phyloP scores from a whole-genome alignment of 2,113 vertebrate species.

The Pseudolaguvia tuberculata region DNA sequence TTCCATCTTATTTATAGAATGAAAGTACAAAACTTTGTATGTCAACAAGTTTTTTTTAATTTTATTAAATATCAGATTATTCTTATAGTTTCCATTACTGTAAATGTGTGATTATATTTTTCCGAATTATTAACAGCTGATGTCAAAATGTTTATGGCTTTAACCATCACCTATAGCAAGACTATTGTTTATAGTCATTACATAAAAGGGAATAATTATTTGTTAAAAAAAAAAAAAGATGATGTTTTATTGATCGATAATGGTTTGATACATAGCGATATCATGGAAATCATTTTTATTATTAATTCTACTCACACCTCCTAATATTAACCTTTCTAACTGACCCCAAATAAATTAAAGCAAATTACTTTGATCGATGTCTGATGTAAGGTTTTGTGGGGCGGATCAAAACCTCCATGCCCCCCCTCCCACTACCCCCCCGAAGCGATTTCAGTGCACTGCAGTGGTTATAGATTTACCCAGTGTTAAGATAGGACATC shows the following conservation, averaged over 20 bases:
- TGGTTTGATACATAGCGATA: too few relatives aligned
- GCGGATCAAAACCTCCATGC: conserved; percentile 15
- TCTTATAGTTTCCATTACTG: not conserved
- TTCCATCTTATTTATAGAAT: conserved; percentile 46
- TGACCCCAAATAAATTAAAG: not conserved
- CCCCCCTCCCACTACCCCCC: too few relatives aligned
- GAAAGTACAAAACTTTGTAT: not conserved
- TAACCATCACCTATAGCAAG: not conserved
- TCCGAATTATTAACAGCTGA: not conserved
- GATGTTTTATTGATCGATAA: too few relatives aligned
- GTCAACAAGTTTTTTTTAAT: not conserved
- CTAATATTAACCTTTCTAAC: not conserved
- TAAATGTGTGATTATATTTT: not conserved
- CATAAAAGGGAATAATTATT: too few relatives aligned
- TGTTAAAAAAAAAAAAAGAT: too few relatives aligned
- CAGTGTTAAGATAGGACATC: conserved; percentile 32
- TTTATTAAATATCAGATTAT: not conserved
- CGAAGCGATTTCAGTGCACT: conserved; percentile 18
- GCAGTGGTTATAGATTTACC: conserved; percentile 14
- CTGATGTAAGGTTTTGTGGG: not conserved
- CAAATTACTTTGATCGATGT: conserved; percentile 7
- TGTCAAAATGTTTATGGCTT: not conserved
- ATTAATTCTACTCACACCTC: not conserved
- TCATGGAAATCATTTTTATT: not conserved
- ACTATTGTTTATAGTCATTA: too few relatives aligned